Evolutionary conservation across 1,140 invertebrate genomes (phyloP).

Genomic region (Orussus abietinus): DNA sequence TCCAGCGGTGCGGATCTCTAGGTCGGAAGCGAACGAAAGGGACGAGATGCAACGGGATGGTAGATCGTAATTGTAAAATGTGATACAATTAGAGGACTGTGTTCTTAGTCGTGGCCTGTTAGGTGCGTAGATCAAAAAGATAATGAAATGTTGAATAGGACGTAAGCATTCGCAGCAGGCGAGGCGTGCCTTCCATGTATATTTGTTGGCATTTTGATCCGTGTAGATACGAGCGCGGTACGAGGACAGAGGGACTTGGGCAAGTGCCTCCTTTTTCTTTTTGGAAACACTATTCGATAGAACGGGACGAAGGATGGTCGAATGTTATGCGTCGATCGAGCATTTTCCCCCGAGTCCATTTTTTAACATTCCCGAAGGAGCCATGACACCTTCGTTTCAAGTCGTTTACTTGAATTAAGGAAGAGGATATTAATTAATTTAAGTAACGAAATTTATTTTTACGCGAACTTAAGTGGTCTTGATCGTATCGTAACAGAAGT

Average conservation of each 20-base stretch:
- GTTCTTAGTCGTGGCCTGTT: conserved; percentile 54
- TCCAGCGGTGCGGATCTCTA: no score
- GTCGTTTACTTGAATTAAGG: no score
- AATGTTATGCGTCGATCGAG: no score
- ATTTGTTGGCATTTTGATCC: conserved; percentile 53
- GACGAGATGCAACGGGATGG: not conserved
- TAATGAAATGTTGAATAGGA: conserved; percentile 34
- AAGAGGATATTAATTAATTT: no score
- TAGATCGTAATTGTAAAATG: conserved; percentile 31
- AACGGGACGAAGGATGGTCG: no score
- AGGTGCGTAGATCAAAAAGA: conserved; percentile 45
- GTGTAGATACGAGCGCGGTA: conserved; percentile 28
- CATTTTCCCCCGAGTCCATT: no score
- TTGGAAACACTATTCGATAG: conserved; percentile 26
- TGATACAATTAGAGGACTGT: conserved; percentile 49
- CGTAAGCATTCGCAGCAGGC: conserved; percentile 42
- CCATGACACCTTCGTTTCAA: no score
- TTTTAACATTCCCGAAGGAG: no score
- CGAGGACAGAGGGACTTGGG: conserved; percentile 32
- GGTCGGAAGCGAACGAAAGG: not conserved
- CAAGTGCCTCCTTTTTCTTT: conserved; percentile 39
- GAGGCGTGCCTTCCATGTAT: conserved; percentile 54
- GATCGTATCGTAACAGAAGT: no score
- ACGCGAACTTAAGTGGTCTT: no score
- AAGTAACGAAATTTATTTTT: no score